phyloP scores from a whole-genome alignment of 1,140 invertebrate genomes.

The Leptopilina boulardi region DNA sequence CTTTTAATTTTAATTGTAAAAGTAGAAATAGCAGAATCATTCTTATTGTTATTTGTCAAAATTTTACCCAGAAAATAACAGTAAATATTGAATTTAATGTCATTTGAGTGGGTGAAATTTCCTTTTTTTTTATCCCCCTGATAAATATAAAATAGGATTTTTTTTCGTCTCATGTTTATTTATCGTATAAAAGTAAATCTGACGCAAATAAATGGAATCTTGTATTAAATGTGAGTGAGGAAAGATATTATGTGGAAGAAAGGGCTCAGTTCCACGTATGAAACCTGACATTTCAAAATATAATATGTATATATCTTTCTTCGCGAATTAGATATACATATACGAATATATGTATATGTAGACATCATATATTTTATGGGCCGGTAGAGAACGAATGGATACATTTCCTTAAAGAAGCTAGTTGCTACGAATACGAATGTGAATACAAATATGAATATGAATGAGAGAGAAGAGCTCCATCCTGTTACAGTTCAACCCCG shows the following conservation, averaged over 20 bases:
- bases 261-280: background rate
- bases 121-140: no score
- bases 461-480: slow-evolving; percentile 59
- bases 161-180: background rate
- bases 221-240: background rate
- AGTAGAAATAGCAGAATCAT: no score
- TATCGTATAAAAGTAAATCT: background rate
- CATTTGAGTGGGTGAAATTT: no score
- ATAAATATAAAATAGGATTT: no score
- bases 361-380: slow-evolving; percentile 53
- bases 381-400: no score
- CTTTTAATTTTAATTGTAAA: no score
- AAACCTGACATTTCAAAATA: slow-evolving; percentile 15
- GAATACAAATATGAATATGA: slow-evolving; percentile 68
- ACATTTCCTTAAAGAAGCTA: slow-evolving; percentile 42
- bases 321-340: slow-evolving; percentile 52
- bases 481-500: slow-evolving; percentile 52
- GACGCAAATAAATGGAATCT: background rate
- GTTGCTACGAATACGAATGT: slow-evolving; percentile 55
- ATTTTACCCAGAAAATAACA: no score
- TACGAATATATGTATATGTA: no score
- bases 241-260: slow-evolving; percentile 12
- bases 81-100: no score
- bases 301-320: slow-evolving; percentile 24
- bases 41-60: no score